These are phyloP conservation scores for Diarsia brunnea DNA, from an alignment of 2,888 invertebrate species.

Conservation along the genomic window DNA sequence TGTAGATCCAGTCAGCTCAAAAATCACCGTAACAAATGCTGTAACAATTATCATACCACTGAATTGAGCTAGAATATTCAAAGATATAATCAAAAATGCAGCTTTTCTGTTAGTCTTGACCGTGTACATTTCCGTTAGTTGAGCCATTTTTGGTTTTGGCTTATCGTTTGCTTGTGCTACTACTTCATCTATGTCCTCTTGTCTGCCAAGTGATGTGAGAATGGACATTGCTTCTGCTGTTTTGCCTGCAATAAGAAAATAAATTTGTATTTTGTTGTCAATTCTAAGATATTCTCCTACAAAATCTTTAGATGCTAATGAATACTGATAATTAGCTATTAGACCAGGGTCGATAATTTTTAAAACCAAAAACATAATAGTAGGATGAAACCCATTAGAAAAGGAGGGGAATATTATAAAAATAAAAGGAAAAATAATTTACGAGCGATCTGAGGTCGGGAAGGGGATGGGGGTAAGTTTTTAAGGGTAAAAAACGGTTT, in stretches of 20 bases:
- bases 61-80: slow-evolving; percentile 72
- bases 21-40: slow-evolving; percentile 75
- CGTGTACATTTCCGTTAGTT: slow-evolving; percentile 72
- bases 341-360: no score
- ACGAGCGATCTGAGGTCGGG: no score
- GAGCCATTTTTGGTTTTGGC: slow-evolving; percentile 49
- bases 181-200: slow-evolving; percentile 69
- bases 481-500: no score
- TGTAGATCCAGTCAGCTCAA: slow-evolving; percentile 75
- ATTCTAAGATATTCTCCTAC: not conserved
- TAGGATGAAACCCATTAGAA: no score
- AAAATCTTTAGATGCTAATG: not conserved
- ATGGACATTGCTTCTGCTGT: slow-evolving; percentile 67
- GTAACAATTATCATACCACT: slow-evolving; percentile 74
- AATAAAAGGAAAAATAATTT: no score
- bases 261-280: not conserved
- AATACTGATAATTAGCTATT: not conserved
- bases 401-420: no score
- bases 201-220: slow-evolving; percentile 71
- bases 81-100: slow-evolving; percentile 69
- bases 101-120: slow-evolving; percentile 74
- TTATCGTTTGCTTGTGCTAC: slow-evolving; percentile 59
- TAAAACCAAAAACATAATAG: no score
- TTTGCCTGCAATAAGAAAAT: slow-evolving; percentile 66
- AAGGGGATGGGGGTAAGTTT: no score